These are phyloP conservation scores for Drosophila littoralis DNA, from an alignment of 1,140 invertebrate species.

Conservation along the genomic window DNA sequence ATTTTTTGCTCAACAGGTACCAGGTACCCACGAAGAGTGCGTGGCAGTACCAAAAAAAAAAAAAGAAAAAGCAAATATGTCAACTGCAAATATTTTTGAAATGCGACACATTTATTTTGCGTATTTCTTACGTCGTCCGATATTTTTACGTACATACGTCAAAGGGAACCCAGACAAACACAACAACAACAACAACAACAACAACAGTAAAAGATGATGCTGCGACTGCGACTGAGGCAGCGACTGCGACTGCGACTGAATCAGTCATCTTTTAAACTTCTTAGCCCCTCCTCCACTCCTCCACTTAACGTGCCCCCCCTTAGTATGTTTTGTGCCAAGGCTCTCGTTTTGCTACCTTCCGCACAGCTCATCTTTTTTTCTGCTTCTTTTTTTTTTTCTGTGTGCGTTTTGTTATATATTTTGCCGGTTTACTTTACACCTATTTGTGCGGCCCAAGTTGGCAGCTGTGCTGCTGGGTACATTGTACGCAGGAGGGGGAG, in stretches of 20 bases:
- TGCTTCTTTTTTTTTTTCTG: slow-evolving; percentile 54
- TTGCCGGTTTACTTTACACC: slow-evolving; percentile 77
- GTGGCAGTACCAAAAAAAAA: slow-evolving; percentile 40
- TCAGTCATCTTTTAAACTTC: slow-evolving; percentile 26
- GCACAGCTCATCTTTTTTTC: slow-evolving; percentile 62
- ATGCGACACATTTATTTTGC: slow-evolving; percentile 28
- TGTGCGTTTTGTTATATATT: slow-evolving; percentile 50
- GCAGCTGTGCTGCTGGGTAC: slow-evolving; percentile 63
- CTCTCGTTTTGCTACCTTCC: slow-evolving; percentile 26
- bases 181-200: neutral
- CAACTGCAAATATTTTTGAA: slow-evolving; percentile 43
- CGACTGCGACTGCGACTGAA: neutral
- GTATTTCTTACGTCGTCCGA: slow-evolving; percentile 7
- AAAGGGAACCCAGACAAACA: slow-evolving; percentile 8
- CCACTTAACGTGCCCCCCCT: neutral
- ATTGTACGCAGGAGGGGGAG: neutral
- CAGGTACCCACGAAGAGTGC: slow-evolving; percentile 45
- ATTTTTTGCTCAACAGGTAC: slow-evolving; percentile 78
- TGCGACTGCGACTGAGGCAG: neutral
- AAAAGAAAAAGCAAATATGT: slow-evolving; percentile 16
- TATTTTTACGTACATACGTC: slow-evolving; percentile 6
- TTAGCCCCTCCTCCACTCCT: neutral
- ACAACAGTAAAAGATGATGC: neutral
- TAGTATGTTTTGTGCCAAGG: slow-evolving; percentile 29
- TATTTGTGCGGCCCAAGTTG: slow-evolving; percentile 48